phyloP scores from a whole-genome alignment of 2,888 invertebrate genomes.

The Callyntrura guangdongensis region DNA sequence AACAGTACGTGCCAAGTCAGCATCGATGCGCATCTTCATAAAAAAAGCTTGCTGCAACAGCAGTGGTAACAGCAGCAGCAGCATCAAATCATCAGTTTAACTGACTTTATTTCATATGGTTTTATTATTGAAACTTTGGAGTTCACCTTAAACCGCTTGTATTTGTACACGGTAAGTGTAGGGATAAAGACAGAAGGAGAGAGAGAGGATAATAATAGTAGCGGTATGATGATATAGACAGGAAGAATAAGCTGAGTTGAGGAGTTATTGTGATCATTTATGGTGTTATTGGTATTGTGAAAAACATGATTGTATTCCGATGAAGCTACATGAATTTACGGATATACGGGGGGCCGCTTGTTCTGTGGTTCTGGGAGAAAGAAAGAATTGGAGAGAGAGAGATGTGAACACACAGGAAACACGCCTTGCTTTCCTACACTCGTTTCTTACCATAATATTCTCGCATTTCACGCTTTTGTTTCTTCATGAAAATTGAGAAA shows the following conservation, averaged over 20 bases:
- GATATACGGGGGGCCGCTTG: slow-evolving; percentile 19
- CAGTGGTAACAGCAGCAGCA: slow-evolving; percentile 28
- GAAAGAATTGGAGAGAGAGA: slow-evolving; percentile 61
- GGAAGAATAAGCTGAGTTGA: slow-evolving; percentile 67
- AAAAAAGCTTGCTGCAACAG: slow-evolving; percentile 65
- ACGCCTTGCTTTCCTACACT: slow-evolving; percentile 81
- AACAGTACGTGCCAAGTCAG: slow-evolving; percentile 81
- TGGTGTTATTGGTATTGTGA: slow-evolving; percentile 40
- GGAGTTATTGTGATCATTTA: slow-evolving; percentile 43
- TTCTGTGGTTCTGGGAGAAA: slow-evolving; percentile 73
- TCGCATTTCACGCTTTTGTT: slow-evolving; percentile 84
- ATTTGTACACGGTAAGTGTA: background rate
- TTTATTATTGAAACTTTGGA: slow-evolving; percentile 38
- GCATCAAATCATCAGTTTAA: slow-evolving; percentile 40
- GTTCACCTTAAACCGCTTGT: slow-evolving; percentile 31
- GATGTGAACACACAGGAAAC: slow-evolving; percentile 81
- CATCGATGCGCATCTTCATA: slow-evolving; percentile 84
- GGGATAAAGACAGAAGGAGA: no score
- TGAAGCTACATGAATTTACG: slow-evolving; percentile 21
- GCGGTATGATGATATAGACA: slow-evolving; percentile 28
- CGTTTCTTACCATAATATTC: slow-evolving; percentile 83
- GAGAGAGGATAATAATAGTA: background rate
- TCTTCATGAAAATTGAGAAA: slow-evolving; percentile 53
- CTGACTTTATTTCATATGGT: slow-evolving; percentile 55
- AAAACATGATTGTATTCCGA: slow-evolving; percentile 44